These are phyloP conservation scores for Capitella teleta DNA, from an alignment of 1,140 invertebrate species.

Conservation along the genomic window DNA sequence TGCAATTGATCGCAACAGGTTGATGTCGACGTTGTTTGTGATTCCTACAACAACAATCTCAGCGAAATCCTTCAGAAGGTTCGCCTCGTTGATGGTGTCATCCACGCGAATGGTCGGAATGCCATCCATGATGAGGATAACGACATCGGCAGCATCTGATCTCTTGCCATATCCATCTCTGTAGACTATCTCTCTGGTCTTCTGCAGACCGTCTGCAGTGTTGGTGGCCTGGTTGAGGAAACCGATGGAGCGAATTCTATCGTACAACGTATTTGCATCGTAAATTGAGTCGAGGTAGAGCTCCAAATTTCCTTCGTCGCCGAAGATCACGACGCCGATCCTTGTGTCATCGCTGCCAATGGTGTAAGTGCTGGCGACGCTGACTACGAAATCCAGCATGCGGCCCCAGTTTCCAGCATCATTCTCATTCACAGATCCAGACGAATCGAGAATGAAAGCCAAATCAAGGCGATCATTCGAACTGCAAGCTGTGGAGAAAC, in stretches of 20 bases:
- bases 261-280: not conserved
- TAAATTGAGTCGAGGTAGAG: constrained; percentile 4
- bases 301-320: not conserved
- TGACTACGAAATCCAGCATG: constrained; percentile 3
- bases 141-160: constrained; percentile 10
- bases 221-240: not conserved
- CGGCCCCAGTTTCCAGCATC: constrained; percentile 7
- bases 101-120: constrained; percentile 9
- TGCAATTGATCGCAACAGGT: not conserved
- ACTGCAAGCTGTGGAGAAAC: too few relatives aligned
- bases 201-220: constrained; percentile 1
- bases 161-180: constrained; percentile 16
- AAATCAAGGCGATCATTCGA: constrained; percentile 8
- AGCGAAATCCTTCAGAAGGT: constrained; percentile 19
- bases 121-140: constrained; percentile 20
- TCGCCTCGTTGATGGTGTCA: constrained; percentile 12
- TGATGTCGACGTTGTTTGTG: not conserved
- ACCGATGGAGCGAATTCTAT: not conserved
- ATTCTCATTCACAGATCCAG: constrained; percentile 7
- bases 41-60: constrained; percentile 25
- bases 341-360: not conserved
- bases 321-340: constrained; percentile 7
- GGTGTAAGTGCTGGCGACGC: constrained; percentile 1
- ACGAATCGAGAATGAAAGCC: constrained; percentile 11
- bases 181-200: not conserved